Conservation (phyloP, 2,113 vertebrate species). For the Choloepus hoffmanni region DNA sequence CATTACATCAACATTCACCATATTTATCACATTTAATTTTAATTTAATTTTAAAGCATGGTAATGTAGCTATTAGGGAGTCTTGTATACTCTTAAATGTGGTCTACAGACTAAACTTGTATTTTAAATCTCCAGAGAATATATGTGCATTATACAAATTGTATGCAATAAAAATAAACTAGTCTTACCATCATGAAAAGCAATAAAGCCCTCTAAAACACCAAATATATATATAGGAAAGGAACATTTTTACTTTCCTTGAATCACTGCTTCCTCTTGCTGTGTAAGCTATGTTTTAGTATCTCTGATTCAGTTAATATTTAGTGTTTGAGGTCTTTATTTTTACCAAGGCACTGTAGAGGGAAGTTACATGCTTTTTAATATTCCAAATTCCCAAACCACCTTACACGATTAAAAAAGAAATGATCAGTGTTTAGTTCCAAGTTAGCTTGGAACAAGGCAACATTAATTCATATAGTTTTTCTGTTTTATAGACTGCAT, state of each 20-base stretch:
- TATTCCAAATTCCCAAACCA: background rate
- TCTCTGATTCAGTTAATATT: slow-evolving; percentile 20
- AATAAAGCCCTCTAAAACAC: background rate
- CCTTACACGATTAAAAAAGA: background rate
- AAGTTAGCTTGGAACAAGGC: background rate
- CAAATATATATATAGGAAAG: background rate
- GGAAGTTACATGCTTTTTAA: background rate
- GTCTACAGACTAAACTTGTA: background rate
- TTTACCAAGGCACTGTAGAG: background rate
- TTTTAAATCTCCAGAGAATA: background rate
- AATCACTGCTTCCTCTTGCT: background rate
- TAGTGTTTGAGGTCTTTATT: slow-evolving; percentile 23
- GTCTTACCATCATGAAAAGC: slow-evolving; percentile 2
- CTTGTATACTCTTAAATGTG: slow-evolving; percentile 33
- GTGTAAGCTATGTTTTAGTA: background rate
- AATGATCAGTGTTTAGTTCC: background rate
- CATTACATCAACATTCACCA: background rate
- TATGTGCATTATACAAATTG: background rate
- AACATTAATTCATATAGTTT: slow-evolving; percentile 6
- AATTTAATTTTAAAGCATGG: background rate
- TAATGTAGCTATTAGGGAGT: slow-evolving; percentile 14
- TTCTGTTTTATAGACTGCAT: slow-evolving; percentile 91
- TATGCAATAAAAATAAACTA: slow-evolving; percentile 39
- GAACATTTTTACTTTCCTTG: background rate
- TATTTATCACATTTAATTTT: slow-evolving; percentile 46